phyloP scores from a whole-genome alignment of 35 echinoderm and acorn worm genomes.

The Apostichopus californicus region DNA sequence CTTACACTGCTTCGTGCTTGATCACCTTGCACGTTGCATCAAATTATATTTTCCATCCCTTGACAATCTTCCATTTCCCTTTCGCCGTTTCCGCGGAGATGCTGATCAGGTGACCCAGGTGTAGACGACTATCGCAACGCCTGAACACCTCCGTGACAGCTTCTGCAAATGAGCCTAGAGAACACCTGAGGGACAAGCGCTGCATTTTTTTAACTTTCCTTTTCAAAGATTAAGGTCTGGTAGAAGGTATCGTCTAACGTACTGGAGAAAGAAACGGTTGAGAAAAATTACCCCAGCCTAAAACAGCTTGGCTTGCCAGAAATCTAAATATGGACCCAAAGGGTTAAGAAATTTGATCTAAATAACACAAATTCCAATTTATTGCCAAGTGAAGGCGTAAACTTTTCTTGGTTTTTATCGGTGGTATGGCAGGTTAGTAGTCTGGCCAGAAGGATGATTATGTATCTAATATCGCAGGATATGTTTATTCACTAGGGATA shows the following conservation, averaged over 20 bases:
- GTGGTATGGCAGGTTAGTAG: background rate
- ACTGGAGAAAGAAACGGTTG: slow-evolving; percentile 12
- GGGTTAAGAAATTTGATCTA: slow-evolving; percentile 46
- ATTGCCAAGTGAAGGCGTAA: slow-evolving; percentile 35
- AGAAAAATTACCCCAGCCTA: slow-evolving; percentile 21
- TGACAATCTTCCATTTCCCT: slow-evolving; percentile 42
- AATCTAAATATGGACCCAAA: slow-evolving; percentile 40
- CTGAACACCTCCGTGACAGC: slow-evolving; percentile 54
- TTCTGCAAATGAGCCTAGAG: slow-evolving; percentile 23
- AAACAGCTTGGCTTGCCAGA: background rate
- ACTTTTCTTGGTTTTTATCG: background rate
- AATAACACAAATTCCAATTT: slow-evolving; percentile 56
- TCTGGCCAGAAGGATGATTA: slow-evolving; percentile 19
- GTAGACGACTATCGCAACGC: slow-evolving; percentile 50
- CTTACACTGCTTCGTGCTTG: background rate
- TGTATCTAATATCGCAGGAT: slow-evolving; percentile 1
- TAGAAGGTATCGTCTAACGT: slow-evolving; percentile 25
- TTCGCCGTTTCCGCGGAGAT: background rate
- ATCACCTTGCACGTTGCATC: slow-evolving; percentile 36
- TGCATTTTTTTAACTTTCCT: slow-evolving; percentile 16
- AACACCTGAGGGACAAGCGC: slow-evolving; percentile 45
- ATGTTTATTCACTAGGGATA: slow-evolving; percentile 18
- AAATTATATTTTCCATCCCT: slow-evolving; percentile 40
- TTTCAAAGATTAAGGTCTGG: slow-evolving; percentile 35
- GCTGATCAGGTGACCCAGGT: slow-evolving; percentile 51